A percentile compares a stretch with the other conserved stretches of the same genome.
Conservation (phyloP, 2,888 invertebrate species). For the Gisinianus flammeolus region DNA sequence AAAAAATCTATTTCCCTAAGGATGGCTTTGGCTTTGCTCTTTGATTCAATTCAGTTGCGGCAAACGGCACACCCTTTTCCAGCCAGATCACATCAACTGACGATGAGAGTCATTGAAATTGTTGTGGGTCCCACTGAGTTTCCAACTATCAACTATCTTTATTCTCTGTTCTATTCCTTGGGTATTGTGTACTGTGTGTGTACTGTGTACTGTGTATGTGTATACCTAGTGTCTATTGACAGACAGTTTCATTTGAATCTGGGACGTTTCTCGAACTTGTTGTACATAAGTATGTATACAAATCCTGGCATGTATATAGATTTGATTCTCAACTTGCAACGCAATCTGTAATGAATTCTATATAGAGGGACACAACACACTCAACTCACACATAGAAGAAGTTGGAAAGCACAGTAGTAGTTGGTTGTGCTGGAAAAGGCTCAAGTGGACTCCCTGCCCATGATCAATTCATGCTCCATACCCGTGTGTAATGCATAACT, state of each 20-base stretch:
- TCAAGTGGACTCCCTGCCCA: slow-evolving; percentile 32
- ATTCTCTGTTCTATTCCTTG: neutral
- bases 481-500: slow-evolving; percentile 24
- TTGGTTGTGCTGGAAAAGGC: slow-evolving; percentile 7
- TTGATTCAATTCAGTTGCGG: slow-evolving; percentile 36
- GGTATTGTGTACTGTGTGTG: neutral
- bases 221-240: neutral
- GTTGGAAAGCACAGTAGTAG: neutral
- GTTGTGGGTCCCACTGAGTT: slow-evolving; percentile 38
- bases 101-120: slow-evolving; percentile 39
- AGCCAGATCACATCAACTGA: slow-evolving; percentile 36
- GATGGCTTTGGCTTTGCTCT: slow-evolving; percentile 32
- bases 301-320: neutral
- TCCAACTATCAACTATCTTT: neutral
- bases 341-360: neutral
- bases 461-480: slow-evolving; percentile 27
- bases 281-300: neutral
- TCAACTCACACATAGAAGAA: neutral
- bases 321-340: neutral
- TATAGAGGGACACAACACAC: too few species aligned
- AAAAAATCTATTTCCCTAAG: slow-evolving; percentile 33
- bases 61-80: slow-evolving; percentile 38
- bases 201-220: neutral
- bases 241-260: neutral
- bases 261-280: neutral